These are phyloP conservation scores for Catharus bicknelli DNA, from an alignment of 2,113 vertebrate genomes.

Conservation along the genomic window DNA sequence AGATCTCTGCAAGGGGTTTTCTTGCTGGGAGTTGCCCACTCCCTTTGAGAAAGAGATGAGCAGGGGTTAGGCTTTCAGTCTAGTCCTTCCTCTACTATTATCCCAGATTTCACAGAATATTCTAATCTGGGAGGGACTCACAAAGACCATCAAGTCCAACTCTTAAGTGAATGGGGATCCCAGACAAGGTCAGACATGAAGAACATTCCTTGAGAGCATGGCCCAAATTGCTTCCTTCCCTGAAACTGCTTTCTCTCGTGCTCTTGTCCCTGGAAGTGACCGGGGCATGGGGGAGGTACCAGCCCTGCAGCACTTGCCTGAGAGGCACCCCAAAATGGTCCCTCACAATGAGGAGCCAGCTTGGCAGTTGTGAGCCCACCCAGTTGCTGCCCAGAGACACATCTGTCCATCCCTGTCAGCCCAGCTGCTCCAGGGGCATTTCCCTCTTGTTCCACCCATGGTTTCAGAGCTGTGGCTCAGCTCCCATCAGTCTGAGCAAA, in stretches of 20 bases:
- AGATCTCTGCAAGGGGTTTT: not conserved
- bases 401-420: not conserved
- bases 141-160: not conserved
- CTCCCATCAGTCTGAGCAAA: fast-evolving
- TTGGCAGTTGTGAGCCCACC: not conserved
- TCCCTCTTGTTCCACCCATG: fast-evolving
- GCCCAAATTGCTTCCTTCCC: not conserved
- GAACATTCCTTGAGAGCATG: not conserved
- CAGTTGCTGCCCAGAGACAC: fast-evolving
- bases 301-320: not conserved
- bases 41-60: not conserved
- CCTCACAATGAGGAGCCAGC: not conserved
- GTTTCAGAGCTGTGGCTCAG: not conserved
- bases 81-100: not conserved
- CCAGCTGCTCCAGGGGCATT: not conserved
- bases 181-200: not conserved
- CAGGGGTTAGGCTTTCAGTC: not conserved
- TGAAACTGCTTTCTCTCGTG: not conserved
- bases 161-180: not conserved
- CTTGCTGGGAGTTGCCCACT: not conserved
- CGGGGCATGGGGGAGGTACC: too few species aligned
- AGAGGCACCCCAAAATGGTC: not conserved
- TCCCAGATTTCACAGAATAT: not conserved
- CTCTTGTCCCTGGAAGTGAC: not conserved
- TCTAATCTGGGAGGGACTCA: not conserved